phyloP scores from a whole-genome alignment of 2,888 invertebrate genomes.

The Erebia ligea region DNA sequence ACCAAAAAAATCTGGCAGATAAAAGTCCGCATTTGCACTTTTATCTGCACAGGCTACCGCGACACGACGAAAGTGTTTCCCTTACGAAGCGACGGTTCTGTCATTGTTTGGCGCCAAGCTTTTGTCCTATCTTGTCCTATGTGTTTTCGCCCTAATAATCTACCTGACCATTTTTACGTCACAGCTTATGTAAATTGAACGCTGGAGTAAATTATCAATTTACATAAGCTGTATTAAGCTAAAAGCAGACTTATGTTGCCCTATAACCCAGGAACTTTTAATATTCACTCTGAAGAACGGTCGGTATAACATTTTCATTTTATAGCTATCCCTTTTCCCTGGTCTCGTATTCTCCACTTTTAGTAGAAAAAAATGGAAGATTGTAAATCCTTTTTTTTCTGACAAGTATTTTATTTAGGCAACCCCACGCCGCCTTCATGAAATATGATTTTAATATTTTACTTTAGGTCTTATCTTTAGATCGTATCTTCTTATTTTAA shows the following conservation, averaged over 20 bases:
- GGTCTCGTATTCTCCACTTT: constrained; percentile 7
- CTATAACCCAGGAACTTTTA: neutral
- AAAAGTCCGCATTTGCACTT: too few species aligned
- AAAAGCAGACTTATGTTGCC: constrained; percentile 10
- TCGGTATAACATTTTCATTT: constrained; percentile 11
- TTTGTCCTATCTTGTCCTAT: too few species aligned
- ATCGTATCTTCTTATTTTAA: too few species aligned
- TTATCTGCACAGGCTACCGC: too few species aligned
- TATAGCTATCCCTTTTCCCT: constrained; percentile 6
- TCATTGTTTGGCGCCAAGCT: too few species aligned
- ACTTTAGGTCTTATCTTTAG: neutral
- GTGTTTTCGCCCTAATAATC: too few species aligned
- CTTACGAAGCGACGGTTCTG: too few species aligned
- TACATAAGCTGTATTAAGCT: neutral
- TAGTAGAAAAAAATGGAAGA: constrained; percentile 6
- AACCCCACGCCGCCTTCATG: neutral
- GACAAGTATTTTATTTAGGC: neutral
- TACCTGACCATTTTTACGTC: too few species aligned
- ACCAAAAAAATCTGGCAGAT: too few species aligned
- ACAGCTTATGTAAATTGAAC: too few species aligned
- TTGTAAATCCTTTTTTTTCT: constrained; percentile 6
- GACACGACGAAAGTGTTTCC: too few species aligned
- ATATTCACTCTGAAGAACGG: constrained; percentile 15
- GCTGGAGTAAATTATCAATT: too few species aligned
- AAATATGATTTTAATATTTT: constrained; percentile 11